These are phyloP conservation scores for Pampusana beccarii DNA, from an alignment of 2,113 vertebrate genomes.

Conservation along the genomic window DNA sequence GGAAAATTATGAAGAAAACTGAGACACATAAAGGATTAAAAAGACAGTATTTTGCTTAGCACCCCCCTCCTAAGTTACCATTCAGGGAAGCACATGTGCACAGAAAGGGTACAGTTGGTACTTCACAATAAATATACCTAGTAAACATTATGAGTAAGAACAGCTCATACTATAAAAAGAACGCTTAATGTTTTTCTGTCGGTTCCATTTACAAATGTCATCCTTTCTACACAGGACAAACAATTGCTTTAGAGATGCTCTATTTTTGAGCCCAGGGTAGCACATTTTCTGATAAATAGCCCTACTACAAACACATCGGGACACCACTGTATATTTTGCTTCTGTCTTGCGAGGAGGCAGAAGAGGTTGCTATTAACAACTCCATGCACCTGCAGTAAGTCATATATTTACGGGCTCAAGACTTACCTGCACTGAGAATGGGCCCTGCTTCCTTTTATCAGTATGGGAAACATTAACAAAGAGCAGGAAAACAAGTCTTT, in stretches of 20 bases:
- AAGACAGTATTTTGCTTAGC: background rate
- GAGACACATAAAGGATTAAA: background rate
- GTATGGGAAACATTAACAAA: background rate
- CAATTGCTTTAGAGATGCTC: background rate
- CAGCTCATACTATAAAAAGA: background rate
- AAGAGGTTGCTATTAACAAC: background rate
- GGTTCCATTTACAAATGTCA: background rate
- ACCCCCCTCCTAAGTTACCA: background rate
- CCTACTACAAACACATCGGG: background rate
- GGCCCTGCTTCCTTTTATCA: background rate
- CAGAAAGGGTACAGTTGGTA: background rate
- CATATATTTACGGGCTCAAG: rapidly evolving
- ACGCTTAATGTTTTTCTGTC: background rate
- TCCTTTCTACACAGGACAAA: background rate
- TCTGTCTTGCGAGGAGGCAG: background rate
- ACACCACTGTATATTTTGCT: background rate
- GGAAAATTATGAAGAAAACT: background rate
- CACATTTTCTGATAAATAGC: background rate
- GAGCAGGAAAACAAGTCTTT: background rate
- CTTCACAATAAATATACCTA: background rate
- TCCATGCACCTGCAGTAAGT: background rate
- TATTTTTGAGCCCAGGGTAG: background rate
- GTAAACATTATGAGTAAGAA: background rate
- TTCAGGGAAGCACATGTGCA: background rate
- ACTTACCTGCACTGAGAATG: background rate